Percentiles rank a stretch among this genome's conserved stretches.
Evolutionary conservation across 2,113 vertebrate genomes (phyloP).

Genomic region (Bungarus multicinctus): DNA sequence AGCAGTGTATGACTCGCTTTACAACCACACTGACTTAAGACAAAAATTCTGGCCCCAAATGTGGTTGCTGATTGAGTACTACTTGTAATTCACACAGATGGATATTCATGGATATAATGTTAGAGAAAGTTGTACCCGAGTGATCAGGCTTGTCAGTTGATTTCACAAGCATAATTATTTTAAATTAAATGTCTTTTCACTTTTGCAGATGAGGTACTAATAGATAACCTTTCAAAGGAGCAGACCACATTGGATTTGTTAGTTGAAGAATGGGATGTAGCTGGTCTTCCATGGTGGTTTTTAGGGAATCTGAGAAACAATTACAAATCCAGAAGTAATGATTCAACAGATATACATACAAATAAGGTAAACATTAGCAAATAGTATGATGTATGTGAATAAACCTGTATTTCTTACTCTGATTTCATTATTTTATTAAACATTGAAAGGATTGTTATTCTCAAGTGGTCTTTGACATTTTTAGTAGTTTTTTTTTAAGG

Average conservation of each 20-base stretch:
- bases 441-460: neutral
- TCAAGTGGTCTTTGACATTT: neutral
- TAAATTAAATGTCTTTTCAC: slow-evolving; percentile 49
- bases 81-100: neutral
- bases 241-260: slow-evolving; percentile 85
- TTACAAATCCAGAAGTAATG: slow-evolving; percentile 87
- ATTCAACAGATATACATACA: slow-evolving; percentile 94
- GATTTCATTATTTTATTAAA: neutral
- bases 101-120: neutral
- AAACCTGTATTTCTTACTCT: neutral
- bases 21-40: neutral
- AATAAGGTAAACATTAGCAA: slow-evolving; percentile 83
- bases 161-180: slow-evolving; percentile 15
- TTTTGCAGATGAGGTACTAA: slow-evolving; percentile 65
- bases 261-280: slow-evolving; percentile 93
- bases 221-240: slow-evolving; percentile 72
- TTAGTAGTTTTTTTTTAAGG: neutral
- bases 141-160: neutral
- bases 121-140: neutral
- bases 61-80: neutral
- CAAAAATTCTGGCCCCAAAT: neutral
- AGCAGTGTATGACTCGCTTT: neutral
- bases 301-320: slow-evolving; percentile 92
- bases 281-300: slow-evolving; percentile 98
- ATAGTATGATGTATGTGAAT: neutral